These are phyloP conservation scores for Bagarius yarrelli DNA, from an alignment of 2,113 vertebrate species.

Conservation along the genomic window DNA sequence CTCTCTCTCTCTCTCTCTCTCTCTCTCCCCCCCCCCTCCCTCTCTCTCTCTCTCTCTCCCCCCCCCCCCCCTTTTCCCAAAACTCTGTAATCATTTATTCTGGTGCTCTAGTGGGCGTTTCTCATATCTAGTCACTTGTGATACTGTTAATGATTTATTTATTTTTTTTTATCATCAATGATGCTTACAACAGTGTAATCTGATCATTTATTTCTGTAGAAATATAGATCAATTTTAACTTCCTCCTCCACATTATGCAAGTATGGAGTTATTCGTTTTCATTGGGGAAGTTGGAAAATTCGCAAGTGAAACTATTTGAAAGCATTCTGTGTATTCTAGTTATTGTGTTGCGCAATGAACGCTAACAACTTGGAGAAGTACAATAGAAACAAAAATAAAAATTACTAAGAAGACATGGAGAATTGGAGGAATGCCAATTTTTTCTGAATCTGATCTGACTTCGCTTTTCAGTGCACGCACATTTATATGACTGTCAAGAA, in stretches of 20 bases:
- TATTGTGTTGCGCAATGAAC: neutral
- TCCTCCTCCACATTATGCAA: neutral
- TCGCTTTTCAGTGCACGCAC: no score
- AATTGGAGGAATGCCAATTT: neutral
- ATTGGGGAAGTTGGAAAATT: neutral
- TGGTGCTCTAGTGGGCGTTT: neutral
- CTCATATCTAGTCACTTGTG: neutral
- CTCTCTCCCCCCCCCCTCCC: no score
- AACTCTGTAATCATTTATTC: neutral
- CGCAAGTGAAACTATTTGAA: neutral
- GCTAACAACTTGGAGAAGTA: conserved; percentile 4
- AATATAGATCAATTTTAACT: no score
- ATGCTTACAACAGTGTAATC: no score
- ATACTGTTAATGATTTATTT: neutral
- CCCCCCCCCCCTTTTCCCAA: no score
- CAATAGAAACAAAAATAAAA: neutral
- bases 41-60: no score
- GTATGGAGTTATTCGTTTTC: neutral
- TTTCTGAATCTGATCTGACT: no score
- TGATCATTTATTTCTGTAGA: neutral
- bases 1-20: no score
- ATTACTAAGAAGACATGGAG: neutral
- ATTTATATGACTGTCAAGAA: no score
- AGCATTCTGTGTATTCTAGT: neutral
- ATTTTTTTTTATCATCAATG: no score